These are phyloP conservation scores for Platynereis dumerilii DNA, from an alignment of 2,888 invertebrate species.

Conservation along the genomic window DNA sequence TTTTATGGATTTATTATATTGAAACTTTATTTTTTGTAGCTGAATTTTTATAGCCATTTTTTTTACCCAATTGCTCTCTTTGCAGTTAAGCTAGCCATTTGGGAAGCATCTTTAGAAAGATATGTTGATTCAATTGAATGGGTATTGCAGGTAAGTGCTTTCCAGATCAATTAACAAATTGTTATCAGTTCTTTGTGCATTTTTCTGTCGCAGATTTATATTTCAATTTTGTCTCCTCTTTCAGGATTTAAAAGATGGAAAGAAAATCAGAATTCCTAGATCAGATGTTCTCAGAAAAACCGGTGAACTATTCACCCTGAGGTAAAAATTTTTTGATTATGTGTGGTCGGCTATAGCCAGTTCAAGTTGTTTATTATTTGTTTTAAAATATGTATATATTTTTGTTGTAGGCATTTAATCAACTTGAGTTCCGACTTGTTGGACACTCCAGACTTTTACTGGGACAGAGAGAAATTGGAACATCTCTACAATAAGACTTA, in stretches of 20 bases:
- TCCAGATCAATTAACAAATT: not conserved
- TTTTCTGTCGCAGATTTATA: too few species aligned
- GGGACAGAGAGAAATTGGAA: slow-evolving; percentile 93
- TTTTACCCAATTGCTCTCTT: slow-evolving; percentile 18
- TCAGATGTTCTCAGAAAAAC: slow-evolving; percentile 78
- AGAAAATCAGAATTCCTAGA: slow-evolving; percentile 72
- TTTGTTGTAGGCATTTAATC: slow-evolving; percentile 72
- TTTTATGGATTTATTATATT: not conserved
- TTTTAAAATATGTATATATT: not conserved
- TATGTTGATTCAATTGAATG: slow-evolving; percentile 84
- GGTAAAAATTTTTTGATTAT: slow-evolving; percentile 61
- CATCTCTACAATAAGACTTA: slow-evolving; percentile 81
- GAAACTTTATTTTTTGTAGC: not conserved
- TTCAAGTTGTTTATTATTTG: too few species aligned
- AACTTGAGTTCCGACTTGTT: slow-evolving; percentile 92
- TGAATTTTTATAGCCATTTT: not conserved
- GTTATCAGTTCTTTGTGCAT: not conserved
- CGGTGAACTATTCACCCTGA: slow-evolving; percentile 86
- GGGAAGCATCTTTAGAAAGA: slow-evolving; percentile 86
- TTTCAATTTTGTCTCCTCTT: slow-evolving; percentile 17
- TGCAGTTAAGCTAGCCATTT: slow-evolving; percentile 86
- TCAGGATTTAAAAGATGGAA: slow-evolving; percentile 77
- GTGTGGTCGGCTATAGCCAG: too few species aligned
- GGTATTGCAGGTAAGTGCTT: slow-evolving; percentile 73
- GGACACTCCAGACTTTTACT: slow-evolving; percentile 97